These are phyloP conservation scores for Actinernus sp. DNA, from an alignment of 92 coral and sea anemone species.

Conservation along the genomic window DNA sequence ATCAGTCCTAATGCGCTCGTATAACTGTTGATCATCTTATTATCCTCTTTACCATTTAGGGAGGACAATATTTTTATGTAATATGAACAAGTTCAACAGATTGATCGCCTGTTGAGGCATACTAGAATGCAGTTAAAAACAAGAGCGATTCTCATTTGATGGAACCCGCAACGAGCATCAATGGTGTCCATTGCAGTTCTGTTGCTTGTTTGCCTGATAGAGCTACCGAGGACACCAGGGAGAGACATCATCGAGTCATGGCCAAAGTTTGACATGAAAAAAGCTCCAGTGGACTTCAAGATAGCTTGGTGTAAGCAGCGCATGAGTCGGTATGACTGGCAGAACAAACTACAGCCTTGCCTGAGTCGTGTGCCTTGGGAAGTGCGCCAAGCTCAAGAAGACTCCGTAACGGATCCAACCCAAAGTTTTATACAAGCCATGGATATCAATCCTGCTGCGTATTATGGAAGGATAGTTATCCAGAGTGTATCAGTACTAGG, in stretches of 20 bases:
- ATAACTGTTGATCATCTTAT: too few relatives aligned
- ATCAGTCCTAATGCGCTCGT: too few relatives aligned
- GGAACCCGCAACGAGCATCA: too few relatives aligned
- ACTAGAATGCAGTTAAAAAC: too few relatives aligned
- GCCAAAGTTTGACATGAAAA: neutral
- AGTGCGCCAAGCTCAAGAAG: conserved; percentile 3
- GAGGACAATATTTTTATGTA: too few relatives aligned
- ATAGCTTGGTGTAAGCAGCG: conserved; percentile 72
- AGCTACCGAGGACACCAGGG: too few relatives aligned
- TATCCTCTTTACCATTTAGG: too few relatives aligned
- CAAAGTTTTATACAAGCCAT: conserved; percentile 33
- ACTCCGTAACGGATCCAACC: conserved; percentile 43
- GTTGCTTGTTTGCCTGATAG: too few relatives aligned
- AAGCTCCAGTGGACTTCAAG: neutral
- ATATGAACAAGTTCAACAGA: too few relatives aligned
- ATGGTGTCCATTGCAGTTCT: too few relatives aligned
- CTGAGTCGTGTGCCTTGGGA: conserved; percentile 40
- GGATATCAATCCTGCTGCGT: conserved; percentile 62
- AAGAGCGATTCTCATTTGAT: too few relatives aligned
- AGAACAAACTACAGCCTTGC: conserved; percentile 57
- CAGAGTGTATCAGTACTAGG: conserved; percentile 59
- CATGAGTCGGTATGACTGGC: conserved; percentile 77
- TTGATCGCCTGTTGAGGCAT: too few relatives aligned
- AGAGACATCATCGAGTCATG: neutral
- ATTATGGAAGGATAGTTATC: conserved; percentile 47